phyloP scores from a whole-genome alignment of 2,113 vertebrate species.

The Mionectes macconnelli region DNA sequence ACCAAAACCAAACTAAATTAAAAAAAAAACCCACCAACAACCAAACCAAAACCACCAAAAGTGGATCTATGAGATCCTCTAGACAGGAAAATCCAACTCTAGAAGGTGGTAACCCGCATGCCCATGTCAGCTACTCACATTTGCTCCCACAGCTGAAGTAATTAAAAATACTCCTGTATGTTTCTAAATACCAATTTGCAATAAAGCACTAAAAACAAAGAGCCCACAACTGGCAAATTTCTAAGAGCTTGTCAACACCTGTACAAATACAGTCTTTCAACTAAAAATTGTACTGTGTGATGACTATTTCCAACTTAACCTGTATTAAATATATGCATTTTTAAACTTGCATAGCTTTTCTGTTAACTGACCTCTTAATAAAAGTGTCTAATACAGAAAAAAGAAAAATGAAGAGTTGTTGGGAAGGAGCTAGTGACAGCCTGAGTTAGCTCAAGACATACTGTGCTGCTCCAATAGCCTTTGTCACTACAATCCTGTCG shows the following conservation, averaged over 20 bases:
- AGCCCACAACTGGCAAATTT: neutral
- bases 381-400: neutral
- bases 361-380: neutral
- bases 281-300: neutral
- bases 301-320: neutral
- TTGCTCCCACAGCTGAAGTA: neutral
- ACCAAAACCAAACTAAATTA: accelerated
- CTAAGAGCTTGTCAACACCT: neutral
- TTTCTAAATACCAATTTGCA: neutral
- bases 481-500: conserved; percentile 37
- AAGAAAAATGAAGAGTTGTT: neutral
- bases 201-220: neutral
- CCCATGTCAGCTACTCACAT: neutral
- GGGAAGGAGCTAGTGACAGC: conserved; percentile 26
- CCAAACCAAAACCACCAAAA: neutral
- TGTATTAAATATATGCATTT: neutral
- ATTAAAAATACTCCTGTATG: neutral
- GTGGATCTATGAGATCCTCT: neutral
- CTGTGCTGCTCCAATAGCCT: conserved; percentile 29
- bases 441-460: conserved; percentile 28
- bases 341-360: neutral
- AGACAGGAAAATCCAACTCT: neutral
- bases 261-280: neutral
- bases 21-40: neutral
- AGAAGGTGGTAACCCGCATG: neutral